Conservation (phyloP, 2,113 vertebrate species). For the Prunella fulvescens region DNA sequence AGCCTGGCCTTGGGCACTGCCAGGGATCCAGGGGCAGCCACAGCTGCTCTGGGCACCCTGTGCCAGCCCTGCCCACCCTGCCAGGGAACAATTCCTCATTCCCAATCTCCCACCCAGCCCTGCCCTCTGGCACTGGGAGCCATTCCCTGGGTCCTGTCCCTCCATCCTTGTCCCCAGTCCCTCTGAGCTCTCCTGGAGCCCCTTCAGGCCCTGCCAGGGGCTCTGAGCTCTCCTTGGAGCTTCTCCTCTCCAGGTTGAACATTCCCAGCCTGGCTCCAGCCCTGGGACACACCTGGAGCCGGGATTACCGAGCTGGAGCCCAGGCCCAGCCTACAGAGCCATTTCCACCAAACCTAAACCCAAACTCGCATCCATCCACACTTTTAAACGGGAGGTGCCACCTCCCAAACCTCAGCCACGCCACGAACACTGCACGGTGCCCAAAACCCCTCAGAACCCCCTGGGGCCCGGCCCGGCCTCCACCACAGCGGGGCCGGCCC, state of each 20-base stretch:
- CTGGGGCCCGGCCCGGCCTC: fast-evolving
- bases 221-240: not conserved
- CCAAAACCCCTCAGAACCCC: not conserved
- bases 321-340: not conserved
- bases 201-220: not conserved
- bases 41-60: not conserved
- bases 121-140: not conserved
- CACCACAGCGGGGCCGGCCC: too few species aligned
- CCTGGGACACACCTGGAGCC: not conserved
- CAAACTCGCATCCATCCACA: not conserved
- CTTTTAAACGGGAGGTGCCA: not conserved
- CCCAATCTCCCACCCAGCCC: not conserved
- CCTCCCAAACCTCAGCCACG: not conserved
- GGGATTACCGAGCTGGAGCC: not conserved
- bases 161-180: not conserved
- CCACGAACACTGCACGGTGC: not conserved
- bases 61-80: not conserved
- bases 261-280: not conserved
- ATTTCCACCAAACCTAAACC: not conserved
- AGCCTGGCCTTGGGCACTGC: not conserved
- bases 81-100: not conserved
- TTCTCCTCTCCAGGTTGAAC: not conserved
- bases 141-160: not conserved
- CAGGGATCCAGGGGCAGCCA: not conserved
- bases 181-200: not conserved